phyloP scores from a whole-genome alignment of 2,888 invertebrate genomes.

The Drepana falcataria region DNA sequence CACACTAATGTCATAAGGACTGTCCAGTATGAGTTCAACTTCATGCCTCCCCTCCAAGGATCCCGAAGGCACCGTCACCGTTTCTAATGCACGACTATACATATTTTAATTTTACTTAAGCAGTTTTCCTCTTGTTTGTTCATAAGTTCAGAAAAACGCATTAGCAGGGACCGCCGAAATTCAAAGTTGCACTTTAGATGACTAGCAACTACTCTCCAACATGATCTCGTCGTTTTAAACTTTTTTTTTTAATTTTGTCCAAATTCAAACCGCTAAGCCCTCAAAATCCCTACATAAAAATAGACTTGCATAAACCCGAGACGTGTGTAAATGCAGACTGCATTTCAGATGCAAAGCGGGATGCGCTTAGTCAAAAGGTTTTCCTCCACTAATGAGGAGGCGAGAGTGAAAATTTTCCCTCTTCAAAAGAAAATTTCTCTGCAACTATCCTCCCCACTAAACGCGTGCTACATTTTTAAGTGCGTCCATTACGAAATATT shows the following conservation, averaged over 20 bases:
- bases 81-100: no score
- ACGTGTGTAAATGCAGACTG: constrained; percentile 30
- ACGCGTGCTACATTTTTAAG: constrained; percentile 44
- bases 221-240: neutral
- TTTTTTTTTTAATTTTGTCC: neutral
- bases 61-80: no score
- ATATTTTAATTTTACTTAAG: no score
- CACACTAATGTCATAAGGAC: no score
- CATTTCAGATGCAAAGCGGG: constrained; percentile 43
- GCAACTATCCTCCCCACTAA: constrained; percentile 45
- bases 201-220: neutral
- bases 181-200: no score
- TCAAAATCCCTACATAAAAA: constrained; percentile 6
- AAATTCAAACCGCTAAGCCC: neutral
- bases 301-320: constrained; percentile 26
- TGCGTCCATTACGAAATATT: constrained; percentile 19
- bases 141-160: no score
- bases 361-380: constrained; percentile 52
- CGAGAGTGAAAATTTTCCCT: constrained; percentile 50
- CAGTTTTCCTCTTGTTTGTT: no score
- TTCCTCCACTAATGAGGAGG: constrained; percentile 53
- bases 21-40: no score
- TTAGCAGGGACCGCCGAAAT: no score
- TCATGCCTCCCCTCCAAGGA: no score
- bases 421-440: constrained; percentile 53